Evolutionary conservation across 2,888 invertebrate species (phyloP).

Genomic region (Troides aeacus): DNA sequence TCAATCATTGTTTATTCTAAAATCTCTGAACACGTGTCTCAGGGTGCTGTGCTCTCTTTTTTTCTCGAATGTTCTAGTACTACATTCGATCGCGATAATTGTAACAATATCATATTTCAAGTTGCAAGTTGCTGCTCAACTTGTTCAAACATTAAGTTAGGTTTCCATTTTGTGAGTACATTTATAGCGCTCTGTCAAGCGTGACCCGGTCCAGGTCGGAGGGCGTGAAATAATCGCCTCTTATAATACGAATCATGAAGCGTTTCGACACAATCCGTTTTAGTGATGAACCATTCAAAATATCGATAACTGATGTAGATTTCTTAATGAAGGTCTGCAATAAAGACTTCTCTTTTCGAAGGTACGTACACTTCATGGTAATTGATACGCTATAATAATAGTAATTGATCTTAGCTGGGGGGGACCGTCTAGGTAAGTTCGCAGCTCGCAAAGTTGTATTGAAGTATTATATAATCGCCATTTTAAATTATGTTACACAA

Average conservation of each 20-base stretch:
- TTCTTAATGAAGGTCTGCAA: no score
- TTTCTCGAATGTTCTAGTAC: no score
- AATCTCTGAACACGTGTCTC: no score
- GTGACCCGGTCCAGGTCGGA: slow-evolving; percentile 19
- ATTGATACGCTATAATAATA: no score
- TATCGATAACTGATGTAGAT: neutral
- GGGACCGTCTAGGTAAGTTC: no score
- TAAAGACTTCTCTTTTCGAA: neutral
- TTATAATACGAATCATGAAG: slow-evolving; percentile 18
- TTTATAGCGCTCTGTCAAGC: slow-evolving; percentile 20
- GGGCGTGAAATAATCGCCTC: slow-evolving; percentile 29
- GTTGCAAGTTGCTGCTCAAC: neutral
- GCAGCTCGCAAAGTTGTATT: neutral
- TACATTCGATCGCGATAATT: neutral
- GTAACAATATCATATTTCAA: neutral
- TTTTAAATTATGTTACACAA: slow-evolving; percentile 5
- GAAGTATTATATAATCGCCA: neutral
- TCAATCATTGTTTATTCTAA: no score
- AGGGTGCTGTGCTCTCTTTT: no score
- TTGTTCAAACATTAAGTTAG: neutral
- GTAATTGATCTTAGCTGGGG: no score
- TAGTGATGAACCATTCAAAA: slow-evolving; percentile 7
- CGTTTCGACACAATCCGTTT: slow-evolving; percentile 21
- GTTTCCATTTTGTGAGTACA: slow-evolving; percentile 3
- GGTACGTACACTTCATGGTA: neutral